A percentile compares a stretch with the other conserved stretches of the same genome.
phyloP scores from a whole-genome alignment of 2,113 vertebrate species.

The Austrofundulus limnaeus region DNA sequence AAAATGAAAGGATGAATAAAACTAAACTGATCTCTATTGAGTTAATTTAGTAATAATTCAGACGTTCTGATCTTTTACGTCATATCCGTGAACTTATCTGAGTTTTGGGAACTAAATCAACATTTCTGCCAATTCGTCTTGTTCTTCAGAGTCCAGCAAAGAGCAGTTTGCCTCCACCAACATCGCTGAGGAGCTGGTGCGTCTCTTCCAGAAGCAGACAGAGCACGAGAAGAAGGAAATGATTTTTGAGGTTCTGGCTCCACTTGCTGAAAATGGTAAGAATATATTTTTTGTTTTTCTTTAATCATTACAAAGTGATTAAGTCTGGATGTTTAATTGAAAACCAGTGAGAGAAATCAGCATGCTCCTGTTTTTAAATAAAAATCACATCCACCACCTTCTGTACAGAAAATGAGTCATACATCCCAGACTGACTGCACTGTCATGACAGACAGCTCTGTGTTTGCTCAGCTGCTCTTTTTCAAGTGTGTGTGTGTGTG shows the following conservation, averaged over 20 bases:
- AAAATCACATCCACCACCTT: constrained; percentile 10
- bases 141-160: constrained; percentile 92
- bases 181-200: constrained; percentile 93
- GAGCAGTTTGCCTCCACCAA: constrained; percentile 97
- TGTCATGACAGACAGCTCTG: constrained; percentile 41
- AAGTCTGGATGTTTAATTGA: background rate
- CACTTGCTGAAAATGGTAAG: constrained; percentile 95
- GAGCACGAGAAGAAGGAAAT: constrained; percentile 98
- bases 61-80: too few species aligned
- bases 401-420: constrained; percentile 15
- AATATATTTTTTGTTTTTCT: fast-evolving
- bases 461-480: constrained; percentile 29
- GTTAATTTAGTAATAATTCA: too few species aligned
- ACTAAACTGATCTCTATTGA: too few species aligned
- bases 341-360: background rate
- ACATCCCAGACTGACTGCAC: constrained; percentile 47
- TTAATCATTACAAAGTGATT: background rate
- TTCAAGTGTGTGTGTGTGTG: background rate
- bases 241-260: constrained; percentile 98
- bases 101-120: background rate
- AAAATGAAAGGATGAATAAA: too few species aligned
- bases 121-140: background rate
- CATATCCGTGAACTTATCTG: too few species aligned
- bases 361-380: background rate
- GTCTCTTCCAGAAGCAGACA: constrained; percentile 92